phyloP scores from a whole-genome alignment of 2,797 vertebrate genomes.

The Falco cherrug region DNA sequence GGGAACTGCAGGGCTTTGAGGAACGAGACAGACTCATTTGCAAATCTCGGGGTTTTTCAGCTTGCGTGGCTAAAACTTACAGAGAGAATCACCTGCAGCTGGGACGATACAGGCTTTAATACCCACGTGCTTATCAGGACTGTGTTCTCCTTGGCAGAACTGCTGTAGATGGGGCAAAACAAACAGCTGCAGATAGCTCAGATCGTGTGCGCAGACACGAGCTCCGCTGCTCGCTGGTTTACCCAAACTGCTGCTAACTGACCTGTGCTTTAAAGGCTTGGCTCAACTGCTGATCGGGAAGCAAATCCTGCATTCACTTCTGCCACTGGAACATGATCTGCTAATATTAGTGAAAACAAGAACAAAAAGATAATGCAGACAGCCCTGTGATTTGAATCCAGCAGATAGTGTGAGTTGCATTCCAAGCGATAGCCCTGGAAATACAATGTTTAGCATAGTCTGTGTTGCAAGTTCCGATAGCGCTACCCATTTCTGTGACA shows the following conservation, averaged over 20 bases:
- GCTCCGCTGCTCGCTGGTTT: not conserved
- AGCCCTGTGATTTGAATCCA: not conserved
- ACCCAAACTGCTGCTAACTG: not conserved
- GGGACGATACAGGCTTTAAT: not conserved
- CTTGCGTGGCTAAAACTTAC: not conserved
- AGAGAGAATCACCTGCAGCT: not conserved
- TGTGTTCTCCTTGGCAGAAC: not conserved
- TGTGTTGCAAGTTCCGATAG: not conserved
- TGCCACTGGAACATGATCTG: not conserved
- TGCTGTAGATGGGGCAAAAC: not conserved
- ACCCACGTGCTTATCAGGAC: not conserved
- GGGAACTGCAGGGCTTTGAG: not conserved
- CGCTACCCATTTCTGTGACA: not conserved
- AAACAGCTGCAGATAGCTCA: not conserved
- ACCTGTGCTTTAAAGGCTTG: not conserved
- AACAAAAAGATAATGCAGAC: not conserved
- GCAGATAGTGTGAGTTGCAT: not conserved
- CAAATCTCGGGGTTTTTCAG: not conserved
- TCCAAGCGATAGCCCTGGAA: not conserved
- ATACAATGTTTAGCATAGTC: not conserved
- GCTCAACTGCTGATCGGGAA: not conserved
- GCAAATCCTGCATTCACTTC: not conserved
- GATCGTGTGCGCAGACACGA: fast-evolving
- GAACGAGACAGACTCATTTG: not conserved
- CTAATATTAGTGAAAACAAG: not conserved